phyloP scores from a whole-genome alignment of 1,140 invertebrate genomes.

The Drosophila rufa region DNA sequence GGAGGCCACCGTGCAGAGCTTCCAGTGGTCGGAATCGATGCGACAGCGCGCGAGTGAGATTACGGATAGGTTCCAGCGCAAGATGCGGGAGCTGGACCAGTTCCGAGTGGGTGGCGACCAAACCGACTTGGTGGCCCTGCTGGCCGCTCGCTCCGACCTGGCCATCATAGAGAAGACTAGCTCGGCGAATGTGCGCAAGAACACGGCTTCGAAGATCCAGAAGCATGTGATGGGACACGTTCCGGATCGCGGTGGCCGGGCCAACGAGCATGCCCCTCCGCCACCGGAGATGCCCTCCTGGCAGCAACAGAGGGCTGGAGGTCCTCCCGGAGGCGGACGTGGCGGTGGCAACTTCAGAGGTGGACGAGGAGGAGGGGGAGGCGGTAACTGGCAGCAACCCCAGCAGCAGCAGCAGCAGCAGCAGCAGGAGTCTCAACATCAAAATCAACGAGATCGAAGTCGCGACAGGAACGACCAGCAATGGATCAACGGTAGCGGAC shows the following conservation, averaged over 20 bases:
- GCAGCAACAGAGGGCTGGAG: constrained; percentile 86
- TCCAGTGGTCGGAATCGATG: constrained; percentile 95
- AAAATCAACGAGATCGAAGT: constrained; percentile 32
- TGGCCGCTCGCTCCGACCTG: constrained; percentile 93
- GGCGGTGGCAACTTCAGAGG: constrained; percentile 62
- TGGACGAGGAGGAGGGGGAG: constrained; percentile 40
- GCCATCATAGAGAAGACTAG: constrained; percentile 95
- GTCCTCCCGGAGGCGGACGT: constrained; percentile 53
- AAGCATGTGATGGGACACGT: constrained; percentile 94
- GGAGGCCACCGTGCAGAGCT: constrained; percentile 97
- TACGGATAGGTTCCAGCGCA: constrained; percentile 89
- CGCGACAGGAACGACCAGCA: constrained; percentile 51
- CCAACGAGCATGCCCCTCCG: constrained; percentile 94
- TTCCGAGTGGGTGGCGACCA: constrained; percentile 86
- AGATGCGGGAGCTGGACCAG: constrained; percentile 87
- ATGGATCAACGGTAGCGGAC: constrained; percentile 71
- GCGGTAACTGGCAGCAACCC: constrained; percentile 56
- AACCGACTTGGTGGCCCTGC: constrained; percentile 90
- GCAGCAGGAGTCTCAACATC: constrained; percentile 4
- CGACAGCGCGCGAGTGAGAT: constrained; percentile 91
- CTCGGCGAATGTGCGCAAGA: constrained; percentile 91
- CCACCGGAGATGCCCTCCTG: constrained; percentile 98
- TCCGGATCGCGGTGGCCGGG: constrained; percentile 95
- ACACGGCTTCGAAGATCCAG: constrained; percentile 92
- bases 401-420: constrained; percentile 34